Conservation (phyloP, 2,797 vertebrate genomes). For the Mionectes olivaceus region DNA sequence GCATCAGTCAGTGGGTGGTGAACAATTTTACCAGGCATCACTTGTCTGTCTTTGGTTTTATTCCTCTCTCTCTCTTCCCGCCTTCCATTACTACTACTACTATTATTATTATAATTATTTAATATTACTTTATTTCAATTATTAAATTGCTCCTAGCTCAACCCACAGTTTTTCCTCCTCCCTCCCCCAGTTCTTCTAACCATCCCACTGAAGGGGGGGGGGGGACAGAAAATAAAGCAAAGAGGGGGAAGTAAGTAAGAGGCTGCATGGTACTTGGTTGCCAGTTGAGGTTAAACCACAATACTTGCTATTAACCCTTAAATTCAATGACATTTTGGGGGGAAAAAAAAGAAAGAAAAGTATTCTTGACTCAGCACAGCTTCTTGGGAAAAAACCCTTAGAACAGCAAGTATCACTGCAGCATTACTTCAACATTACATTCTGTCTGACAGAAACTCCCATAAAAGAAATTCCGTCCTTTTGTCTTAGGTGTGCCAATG, state of each 20-base stretch:
- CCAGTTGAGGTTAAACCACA: neutral
- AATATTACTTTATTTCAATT: neutral
- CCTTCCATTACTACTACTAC: neutral
- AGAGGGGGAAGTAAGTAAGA: neutral
- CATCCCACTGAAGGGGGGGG: neutral
- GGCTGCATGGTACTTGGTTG: neutral
- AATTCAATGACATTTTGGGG: neutral
- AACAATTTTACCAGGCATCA: neutral
- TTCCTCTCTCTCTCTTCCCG: neutral
- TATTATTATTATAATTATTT: neutral
- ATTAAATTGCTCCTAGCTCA: neutral
- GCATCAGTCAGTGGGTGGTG: neutral
- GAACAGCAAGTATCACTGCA: neutral
- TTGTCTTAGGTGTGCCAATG: neutral
- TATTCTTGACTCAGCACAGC: neutral
- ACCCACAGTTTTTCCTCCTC: neutral
- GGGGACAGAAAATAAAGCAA: neutral
- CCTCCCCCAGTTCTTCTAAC: neutral
- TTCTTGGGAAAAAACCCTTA: neutral
- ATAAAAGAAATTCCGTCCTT: neutral
- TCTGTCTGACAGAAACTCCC: neutral
- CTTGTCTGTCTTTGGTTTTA: neutral
- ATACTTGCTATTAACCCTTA: neutral
- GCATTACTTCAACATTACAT: neutral
- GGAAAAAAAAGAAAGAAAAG: accelerated